Evolutionary conservation across 2,888 invertebrate genomes (phyloP).

Genomic region (Phragmatobia fuliginosa): DNA sequence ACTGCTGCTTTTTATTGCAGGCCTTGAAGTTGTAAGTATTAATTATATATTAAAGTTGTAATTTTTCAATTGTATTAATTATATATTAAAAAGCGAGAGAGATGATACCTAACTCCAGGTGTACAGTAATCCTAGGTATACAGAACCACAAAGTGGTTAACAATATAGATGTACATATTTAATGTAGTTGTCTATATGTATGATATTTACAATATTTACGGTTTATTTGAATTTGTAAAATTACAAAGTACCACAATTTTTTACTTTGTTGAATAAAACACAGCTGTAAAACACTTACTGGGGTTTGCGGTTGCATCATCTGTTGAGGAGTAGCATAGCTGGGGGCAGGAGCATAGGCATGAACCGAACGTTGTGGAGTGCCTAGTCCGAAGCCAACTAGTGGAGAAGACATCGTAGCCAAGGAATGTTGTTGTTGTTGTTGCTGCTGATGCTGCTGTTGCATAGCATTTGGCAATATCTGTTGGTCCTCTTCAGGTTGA

Average conservation of each 20-base stretch:
- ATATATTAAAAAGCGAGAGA: neutral
- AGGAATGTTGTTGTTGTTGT: conserved; percentile 89
- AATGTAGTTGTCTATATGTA: no score
- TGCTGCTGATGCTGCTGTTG: conserved; percentile 93
- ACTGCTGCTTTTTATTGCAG: neutral
- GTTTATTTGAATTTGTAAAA: neutral
- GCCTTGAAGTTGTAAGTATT: neutral
- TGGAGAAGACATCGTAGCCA: conserved; percentile 87
- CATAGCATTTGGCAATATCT: conserved; percentile 94
- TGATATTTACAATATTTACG: neutral
- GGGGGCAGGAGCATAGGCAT: conserved; percentile 92
- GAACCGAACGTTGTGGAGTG: conserved; percentile 90
- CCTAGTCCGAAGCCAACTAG: conserved; percentile 88
- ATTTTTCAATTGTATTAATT: neutral
- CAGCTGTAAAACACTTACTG: conserved; percentile 82
- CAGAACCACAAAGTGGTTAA: no score
- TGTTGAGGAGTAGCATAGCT: conserved; percentile 93
- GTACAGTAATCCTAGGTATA: neutral
- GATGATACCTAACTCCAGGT: neutral
- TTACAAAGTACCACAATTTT: no score
- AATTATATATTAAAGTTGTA: no score
- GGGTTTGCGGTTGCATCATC: conserved; percentile 96
- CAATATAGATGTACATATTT: no score
- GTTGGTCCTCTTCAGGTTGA: conserved; percentile 96
- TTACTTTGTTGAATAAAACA: no score